A percentile compares a stretch with the other conserved stretches of the same genome.
Conservation (phyloP, 2,113 vertebrate genomes). For the Eublepharis macularius region DNA sequence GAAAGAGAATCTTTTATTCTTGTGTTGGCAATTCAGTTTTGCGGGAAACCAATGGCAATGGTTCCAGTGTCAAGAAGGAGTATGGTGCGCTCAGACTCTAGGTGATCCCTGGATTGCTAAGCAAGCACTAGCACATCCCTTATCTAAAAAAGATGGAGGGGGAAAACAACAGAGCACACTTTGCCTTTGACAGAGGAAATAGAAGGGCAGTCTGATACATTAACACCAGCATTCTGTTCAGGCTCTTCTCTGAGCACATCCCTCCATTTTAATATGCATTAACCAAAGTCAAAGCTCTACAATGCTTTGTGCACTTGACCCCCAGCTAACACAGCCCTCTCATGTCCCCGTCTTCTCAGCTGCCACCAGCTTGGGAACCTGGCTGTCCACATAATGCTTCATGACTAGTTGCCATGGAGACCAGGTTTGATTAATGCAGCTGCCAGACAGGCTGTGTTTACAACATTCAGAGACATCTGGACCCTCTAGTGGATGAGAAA, state of each 20-base stretch:
- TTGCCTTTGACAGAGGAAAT: background rate
- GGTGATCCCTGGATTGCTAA: background rate
- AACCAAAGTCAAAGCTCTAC: background rate
- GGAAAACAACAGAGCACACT: background rate
- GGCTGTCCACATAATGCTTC: background rate
- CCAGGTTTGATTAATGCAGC: slow-evolving; percentile 23
- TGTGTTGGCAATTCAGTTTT: background rate
- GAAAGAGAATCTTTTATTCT: background rate
- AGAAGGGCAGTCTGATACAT: background rate
- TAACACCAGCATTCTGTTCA: background rate
- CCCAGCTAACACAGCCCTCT: background rate
- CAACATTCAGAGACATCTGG: slow-evolving; percentile 9
- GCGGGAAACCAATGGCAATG: background rate
- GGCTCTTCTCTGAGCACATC: background rate
- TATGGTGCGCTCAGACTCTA: background rate
- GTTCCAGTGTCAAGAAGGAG: background rate
- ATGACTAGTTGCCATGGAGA: slow-evolving; percentile 16
- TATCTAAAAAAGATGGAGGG: background rate
- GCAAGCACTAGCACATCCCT: background rate
- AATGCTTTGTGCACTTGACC: background rate
- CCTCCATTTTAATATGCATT: background rate
- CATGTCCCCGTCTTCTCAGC: background rate
- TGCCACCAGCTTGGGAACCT: slow-evolving; percentile 9
- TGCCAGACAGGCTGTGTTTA: background rate
- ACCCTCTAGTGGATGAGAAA: slow-evolving; percentile 8